phyloP scores from a whole-genome alignment of 2,888 invertebrate species.

The Halictus quadricinctus region DNA sequence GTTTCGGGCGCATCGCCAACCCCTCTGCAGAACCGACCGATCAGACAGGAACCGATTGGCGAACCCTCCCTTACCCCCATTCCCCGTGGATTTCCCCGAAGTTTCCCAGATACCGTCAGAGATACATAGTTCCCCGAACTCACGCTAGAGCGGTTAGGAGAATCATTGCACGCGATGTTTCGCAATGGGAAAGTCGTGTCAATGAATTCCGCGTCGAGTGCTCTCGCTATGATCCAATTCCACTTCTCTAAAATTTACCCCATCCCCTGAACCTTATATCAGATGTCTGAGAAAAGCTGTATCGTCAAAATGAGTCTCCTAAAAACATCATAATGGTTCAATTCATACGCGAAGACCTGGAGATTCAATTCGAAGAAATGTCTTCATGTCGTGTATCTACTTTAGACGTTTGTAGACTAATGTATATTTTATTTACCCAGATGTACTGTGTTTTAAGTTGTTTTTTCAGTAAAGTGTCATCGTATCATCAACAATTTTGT shows the following conservation, averaged over 20 bases:
- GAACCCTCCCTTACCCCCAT: conserved; percentile 77
- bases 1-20: conserved; percentile 62
- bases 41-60: conserved; percentile 72
- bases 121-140: conserved; percentile 79
- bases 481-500: too few species aligned
- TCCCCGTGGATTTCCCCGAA: conserved; percentile 66
- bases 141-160: conserved; percentile 73
- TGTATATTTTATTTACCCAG: too few species aligned
- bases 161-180: not conserved
- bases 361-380: not conserved
- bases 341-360: not conserved
- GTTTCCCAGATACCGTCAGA: conserved; percentile 77
- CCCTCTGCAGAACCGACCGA: conserved; percentile 81
- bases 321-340: not conserved
- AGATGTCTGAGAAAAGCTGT: not conserved
- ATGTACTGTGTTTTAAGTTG: too few species aligned
- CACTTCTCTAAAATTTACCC: not conserved
- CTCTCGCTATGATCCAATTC: not conserved
- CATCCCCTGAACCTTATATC: not conserved
- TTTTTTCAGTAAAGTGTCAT: too few species aligned
- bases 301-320: not conserved
- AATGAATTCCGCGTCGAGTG: not conserved
- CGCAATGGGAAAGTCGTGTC: not conserved
- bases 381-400: not conserved
- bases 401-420: too few species aligned